Evolutionary conservation across 1,140 invertebrate genomes (phyloP), one percentile per base, ranked within the genome.

Genomic region (Hyles euphorbiae): DNA sequence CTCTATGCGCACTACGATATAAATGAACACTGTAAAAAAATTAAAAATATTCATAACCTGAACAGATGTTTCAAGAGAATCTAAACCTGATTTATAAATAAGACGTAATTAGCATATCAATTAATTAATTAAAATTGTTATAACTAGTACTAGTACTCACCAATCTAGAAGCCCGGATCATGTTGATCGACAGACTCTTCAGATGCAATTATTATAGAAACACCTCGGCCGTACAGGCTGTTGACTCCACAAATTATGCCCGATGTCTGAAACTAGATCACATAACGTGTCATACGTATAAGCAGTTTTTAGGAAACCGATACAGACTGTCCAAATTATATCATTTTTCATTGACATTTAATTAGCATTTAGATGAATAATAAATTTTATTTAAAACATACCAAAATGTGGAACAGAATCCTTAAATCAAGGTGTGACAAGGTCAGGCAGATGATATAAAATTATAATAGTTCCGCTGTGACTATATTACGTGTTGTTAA

Each of bases 341-440:
- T 74, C 67, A 81, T 78, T 82, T 73, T 78, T 74, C 73, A 78
- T 81, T 84, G 76, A 77, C 74, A 72, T 65, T 79, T 79, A 58
- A 84, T 85, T 87, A 83, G 78, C 84, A 87, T 87, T 87, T 85
- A 80, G 67, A 85, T 81, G 60, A 68, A 72, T 78, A 80, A 85
- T 84, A 84, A 83, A 87, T 79, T 82, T 72, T 66, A 58, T 72
- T 76, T 72, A 74, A 77, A 72, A 84, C 79, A 74, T 83, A 84
- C 82, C 80, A 61, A 80, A 83, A 83, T 78, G 73, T 82, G 73
- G 78, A 84, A 78, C 78, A 83, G 67, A 74, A 74, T 81, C 78
- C 70, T 77, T 65, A 76, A 73, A 76, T 81, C 75, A 67, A 82
- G 67, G 76, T 74, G 77, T 73, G 78, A 75, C 77, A 70, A 87